Base-by-base conservation (phyloP, 2,113 vertebrate genomes). In the Hylia prasina region DNA sequence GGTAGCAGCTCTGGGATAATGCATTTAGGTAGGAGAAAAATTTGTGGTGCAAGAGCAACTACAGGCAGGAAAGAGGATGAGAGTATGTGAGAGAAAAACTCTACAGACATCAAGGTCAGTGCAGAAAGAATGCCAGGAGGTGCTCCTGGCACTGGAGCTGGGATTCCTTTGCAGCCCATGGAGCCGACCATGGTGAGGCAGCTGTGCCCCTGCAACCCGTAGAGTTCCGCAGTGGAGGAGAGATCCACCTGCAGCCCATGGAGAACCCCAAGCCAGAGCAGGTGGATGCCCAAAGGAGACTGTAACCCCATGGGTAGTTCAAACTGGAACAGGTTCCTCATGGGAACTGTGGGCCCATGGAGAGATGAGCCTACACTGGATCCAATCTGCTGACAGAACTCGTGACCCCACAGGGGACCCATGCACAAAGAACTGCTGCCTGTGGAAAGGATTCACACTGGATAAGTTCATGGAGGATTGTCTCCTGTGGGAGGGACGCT, bases 351-450 rank as follows among this genome's bases (percentile, higher is more conserved):
- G 22, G 8, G 47, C 4, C 15, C 22, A 7, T 12, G 37, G 14
- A 53, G 19, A 69, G 10, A 53, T 0, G 1, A 78, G 12, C 12
- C 39, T 69, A 4, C 18, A 4, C 4, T 7, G 21, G 42, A 64
- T 63, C 8, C 21, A 42, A 9, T 48, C 57, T 48, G 9, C 25
- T 71, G 30, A 56, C 6, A 64, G 42, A 56, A 35, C 11, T 22
- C 31, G 35, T 12, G 30, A 31, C 3, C 2, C 16, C 21, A 42
- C 0, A 35, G 25, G 17, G 31, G 11, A 35, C 2, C 9, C 17
- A 31, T 22, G 21, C 31, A 54, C 18, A 25, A 25, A 56, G 30
- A 25, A 18, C 31, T 71, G 17, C 57, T 50, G 15, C 31, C 14
- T 4, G 0, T 72, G 31, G 35, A 25, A 72, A 27, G 11, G 21